Base-by-base conservation (phyloP, 2,888 invertebrate genomes). In the Tuberolachnus salignus region DNA sequence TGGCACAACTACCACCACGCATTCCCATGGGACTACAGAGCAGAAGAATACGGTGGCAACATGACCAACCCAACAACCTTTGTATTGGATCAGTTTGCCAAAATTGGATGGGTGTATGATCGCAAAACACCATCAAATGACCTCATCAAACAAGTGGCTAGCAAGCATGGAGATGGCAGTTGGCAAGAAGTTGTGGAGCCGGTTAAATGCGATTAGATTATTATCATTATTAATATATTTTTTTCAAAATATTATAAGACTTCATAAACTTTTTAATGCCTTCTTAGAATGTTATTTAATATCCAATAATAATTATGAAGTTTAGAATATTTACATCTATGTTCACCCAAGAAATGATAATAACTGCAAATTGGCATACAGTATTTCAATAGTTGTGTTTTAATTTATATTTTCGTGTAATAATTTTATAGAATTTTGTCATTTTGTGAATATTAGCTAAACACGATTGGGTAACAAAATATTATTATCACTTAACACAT, bases 1-100 rank as follows among this genome's bases (percentile, higher is more conserved):
- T 96, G 94, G 92, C 95, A 96, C 87, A 96, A 96, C 86, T 96
- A 94, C 86, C 95, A 96, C 85, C 96, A 96, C 86, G 92, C 92
- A 0, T 96, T 95, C 86, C 95, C 95, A 0, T 94, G 94, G 92
- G 95, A 96, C 85, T 96, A 96, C 88, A 92, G 94, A 84, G 92
- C 95, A 46, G 91, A 94, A 6, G 96, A 96, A 85, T 87, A 93
- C n/a, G 93, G 93, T 16, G 84, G 85, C 61, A 86, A 86, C 82
- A 83, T 83, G 26, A 82, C 85, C 66, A 90, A 90, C 83, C 70
- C 86, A 0, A 89, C 89, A 1, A 89, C 89, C 0, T 83, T 86
- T 1, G 87, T 89, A 83, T 88, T 90, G 81, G 89, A 90, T 83
- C 84, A 86, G 73, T 86, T 86, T 84, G 86, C 86, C 11, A 83